Evolutionary conservation across 37 sponge, comb jelly and placozoan species (phyloP).

Genomic region (Oopsacas minuta): DNA sequence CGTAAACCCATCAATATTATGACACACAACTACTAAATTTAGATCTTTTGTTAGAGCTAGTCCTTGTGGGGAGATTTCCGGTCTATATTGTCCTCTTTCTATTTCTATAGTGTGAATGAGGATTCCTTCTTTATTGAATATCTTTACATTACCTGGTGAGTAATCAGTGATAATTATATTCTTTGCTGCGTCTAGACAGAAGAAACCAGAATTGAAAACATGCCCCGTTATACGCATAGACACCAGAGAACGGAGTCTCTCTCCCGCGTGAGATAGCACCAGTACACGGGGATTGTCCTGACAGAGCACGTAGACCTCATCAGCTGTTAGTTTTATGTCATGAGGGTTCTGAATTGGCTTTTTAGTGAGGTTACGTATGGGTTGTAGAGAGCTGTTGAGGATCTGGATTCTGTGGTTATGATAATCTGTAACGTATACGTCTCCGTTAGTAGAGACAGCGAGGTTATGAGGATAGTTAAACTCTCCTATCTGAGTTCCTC

Average conservation of each 20-base stretch:
- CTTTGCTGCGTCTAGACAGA: not conserved
- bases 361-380: not conserved
- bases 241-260: not conserved
- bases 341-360: not conserved
- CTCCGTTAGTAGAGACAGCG: not conserved
- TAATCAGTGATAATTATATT: not conserved
- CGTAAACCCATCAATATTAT: too few relatives aligned
- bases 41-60: not conserved
- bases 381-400: not conserved
- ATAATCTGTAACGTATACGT: not conserved
- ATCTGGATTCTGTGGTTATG: not conserved
- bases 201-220: not conserved
- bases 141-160: not conserved
- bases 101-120: not conserved
- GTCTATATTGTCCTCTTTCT: not conserved
- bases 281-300: not conserved
- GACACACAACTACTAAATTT: not conserved
- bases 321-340: not conserved
- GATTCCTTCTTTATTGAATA: not conserved
- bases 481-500: not conserved
- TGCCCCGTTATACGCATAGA: not conserved
- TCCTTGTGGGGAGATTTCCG: too few relatives aligned
- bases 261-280: not conserved
- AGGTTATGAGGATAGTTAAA: not conserved
- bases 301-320: slow-evolving; percentile 6